Evolutionary conservation across 2,113 vertebrate genomes (phyloP).

Genomic region (Spilogale gracilis): DNA sequence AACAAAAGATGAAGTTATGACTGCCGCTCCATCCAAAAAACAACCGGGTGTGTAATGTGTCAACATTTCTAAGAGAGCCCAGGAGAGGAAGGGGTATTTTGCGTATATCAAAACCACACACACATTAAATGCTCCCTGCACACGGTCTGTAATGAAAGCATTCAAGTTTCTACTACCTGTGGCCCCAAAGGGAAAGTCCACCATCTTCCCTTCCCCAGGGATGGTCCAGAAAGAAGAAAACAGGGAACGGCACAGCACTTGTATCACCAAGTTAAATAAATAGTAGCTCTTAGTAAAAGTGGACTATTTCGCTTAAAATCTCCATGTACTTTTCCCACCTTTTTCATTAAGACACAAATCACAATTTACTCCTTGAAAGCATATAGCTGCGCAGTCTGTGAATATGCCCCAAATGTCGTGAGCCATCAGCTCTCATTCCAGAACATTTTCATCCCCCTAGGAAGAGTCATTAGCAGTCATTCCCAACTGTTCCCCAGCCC

Average conservation of each 20-base stretch:
- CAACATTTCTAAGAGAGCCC: background rate
- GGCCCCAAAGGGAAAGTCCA: background rate
- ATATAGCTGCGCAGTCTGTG: accelerated
- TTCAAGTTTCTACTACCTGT: background rate
- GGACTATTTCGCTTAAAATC: background rate
- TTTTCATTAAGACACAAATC: background rate
- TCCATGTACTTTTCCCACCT: background rate
- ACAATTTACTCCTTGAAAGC: background rate
- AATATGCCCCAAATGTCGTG: background rate
- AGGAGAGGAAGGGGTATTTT: background rate
- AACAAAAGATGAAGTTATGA: background rate
- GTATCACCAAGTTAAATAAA: background rate
- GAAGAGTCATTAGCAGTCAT: background rate
- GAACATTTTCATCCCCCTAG: background rate
- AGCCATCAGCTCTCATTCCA: background rate
- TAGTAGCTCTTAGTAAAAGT: background rate
- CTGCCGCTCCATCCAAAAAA: background rate
- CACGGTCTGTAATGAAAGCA: background rate
- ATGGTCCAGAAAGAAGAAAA: background rate
- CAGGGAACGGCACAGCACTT: background rate
- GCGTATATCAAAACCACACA: background rate
- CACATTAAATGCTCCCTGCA: background rate
- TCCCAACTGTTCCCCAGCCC: background rate
- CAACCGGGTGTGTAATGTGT: accelerated
- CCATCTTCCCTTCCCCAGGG: background rate